A percentile compares a stretch with the other conserved stretches of the same genome.
These are phyloP conservation scores for Cacoxenus indagator DNA, from an alignment of 2,888 invertebrate species.

Conservation along the genomic window DNA sequence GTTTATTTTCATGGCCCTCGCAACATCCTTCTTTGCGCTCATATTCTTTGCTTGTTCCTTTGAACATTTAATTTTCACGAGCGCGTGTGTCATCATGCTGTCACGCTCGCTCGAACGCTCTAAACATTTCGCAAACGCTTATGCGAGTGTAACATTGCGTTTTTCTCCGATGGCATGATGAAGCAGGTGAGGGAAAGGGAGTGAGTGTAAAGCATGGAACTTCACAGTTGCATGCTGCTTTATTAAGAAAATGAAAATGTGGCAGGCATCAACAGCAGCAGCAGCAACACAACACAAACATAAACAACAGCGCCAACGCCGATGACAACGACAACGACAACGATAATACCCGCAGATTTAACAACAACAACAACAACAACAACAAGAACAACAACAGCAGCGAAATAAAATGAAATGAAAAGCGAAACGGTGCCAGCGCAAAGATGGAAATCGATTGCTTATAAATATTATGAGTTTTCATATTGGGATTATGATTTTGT, in stretches of 20 bases:
- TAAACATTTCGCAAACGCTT: neutral
- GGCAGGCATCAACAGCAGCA: neutral
- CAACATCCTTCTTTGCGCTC: neutral
- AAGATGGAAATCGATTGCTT: slow-evolving; percentile 16
- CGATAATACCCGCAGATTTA: neutral
- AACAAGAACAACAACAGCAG: neutral
- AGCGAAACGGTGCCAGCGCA: neutral
- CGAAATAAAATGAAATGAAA: neutral
- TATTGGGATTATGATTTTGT: slow-evolving; percentile 5
- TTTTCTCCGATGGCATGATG: neutral
- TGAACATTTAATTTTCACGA: neutral
- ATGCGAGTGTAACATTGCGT: neutral
- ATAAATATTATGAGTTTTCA: slow-evolving; percentile 17
- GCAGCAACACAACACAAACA: neutral
- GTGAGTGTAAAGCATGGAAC: neutral
- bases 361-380: neutral
- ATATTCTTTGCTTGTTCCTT: neutral
- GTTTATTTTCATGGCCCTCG: slow-evolving; percentile 17
- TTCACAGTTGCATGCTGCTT: slow-evolving; percentile 14
- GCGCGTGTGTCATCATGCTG: neutral
- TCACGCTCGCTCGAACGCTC: neutral
- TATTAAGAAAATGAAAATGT: neutral
- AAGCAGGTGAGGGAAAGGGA: neutral
- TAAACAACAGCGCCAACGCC: neutral
- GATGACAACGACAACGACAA: neutral